Percentiles rank a stretch among this genome's conserved stretches.
These are phyloP conservation scores for Forpus xanthops DNA, from an alignment of 2,797 vertebrate genomes.

Conservation along the genomic window DNA sequence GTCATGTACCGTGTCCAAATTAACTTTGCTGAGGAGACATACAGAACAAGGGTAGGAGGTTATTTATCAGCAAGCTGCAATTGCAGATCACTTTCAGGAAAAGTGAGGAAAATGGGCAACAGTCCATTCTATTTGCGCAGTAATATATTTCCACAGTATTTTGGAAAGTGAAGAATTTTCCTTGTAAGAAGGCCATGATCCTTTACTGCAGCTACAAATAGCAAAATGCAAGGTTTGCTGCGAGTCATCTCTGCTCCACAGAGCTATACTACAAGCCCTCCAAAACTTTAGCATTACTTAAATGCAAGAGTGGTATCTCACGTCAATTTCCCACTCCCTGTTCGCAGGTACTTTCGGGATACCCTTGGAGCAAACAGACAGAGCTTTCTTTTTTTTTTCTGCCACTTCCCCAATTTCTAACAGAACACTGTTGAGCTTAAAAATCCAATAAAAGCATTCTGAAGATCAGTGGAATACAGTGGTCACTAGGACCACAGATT, in stretches of 20 bases:
- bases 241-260: background rate
- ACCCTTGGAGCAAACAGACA: background rate
- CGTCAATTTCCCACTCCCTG: background rate
- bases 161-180: background rate
- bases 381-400: fast-evolving
- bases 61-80: background rate
- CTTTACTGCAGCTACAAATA: background rate
- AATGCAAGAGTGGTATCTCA: background rate
- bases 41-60: background rate
- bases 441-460: background rate
- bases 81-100: background rate
- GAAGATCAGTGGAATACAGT: background rate
- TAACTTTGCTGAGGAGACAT: background rate
- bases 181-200: background rate
- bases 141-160: background rate
- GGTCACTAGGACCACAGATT: background rate
- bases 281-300: background rate
- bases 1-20: background rate
- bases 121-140: background rate
- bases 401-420: background rate
- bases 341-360: background rate
- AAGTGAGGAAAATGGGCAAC: background rate
- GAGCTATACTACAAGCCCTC: background rate
- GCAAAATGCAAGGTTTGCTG: background rate
- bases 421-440: background rate